Evolutionary conservation across 2,113 vertebrate genomes (phyloP), one percentile per base, ranked within the genome.

Genomic region (Scopus umbretta): DNA sequence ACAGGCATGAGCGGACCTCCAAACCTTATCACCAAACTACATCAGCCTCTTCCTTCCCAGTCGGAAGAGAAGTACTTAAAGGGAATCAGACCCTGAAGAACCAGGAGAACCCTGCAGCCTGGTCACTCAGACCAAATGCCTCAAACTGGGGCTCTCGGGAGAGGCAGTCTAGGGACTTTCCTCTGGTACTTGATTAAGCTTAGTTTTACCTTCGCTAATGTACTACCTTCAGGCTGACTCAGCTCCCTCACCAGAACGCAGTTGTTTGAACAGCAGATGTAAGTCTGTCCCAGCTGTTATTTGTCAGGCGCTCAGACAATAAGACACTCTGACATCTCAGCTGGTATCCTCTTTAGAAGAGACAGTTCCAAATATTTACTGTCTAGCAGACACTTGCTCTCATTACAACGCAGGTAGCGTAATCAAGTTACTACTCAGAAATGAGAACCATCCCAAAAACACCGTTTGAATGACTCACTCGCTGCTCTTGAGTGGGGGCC

Each of bases 301-400:
- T 96, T 97, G 85, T 95, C 95, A 96, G 79, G 78, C 79, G 3
- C 58, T 71, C 3, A 45, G 84, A 95, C 94, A 95, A 75, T 88
- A 96, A 88, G 84, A 91, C 80, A 90, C 86, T 72, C 95, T 92
- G 95, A 95, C 90, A 94, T 94, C 91, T 94, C 94, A 92, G 95
- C 82, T 96, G 92, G 94, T 84, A 95, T 94, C 61, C 81, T 90
- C 91, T 92, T 94, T 62, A 92, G 66, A 96, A 90, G 58, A 95
- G 94, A 92, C 80, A 93, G 82, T 76, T 91, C 91, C 92, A 97
- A 96, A 94, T 96, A 97, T 96, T 97, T 96, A 96, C 92, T 88
- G 89, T 96, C 94, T 96, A 96, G 87, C 76, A 95, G 79, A 92
- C 95, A 88, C 91, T 96, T 95, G 87, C 78, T 96, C 89, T 67